Evolutionary conservation across 2,888 invertebrate genomes (phyloP), one percentile per base, ranked within the genome.

Genomic region (Micoletzkya japonica): DNA sequence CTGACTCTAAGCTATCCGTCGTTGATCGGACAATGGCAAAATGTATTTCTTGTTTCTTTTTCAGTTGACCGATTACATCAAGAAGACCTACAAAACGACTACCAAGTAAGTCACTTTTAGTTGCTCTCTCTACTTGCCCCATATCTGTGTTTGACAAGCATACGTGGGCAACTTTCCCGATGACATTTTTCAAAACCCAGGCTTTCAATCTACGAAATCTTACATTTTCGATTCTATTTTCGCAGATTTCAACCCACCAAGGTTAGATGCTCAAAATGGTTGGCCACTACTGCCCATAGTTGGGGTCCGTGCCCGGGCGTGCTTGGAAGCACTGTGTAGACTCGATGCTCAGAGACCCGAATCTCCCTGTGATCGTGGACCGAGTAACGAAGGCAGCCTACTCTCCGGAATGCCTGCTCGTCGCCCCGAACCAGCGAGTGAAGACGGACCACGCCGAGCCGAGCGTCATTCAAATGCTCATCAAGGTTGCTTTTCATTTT

Each of bases 341-440:
- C n/a, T n/a, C n/a, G n/a, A n/a, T 54, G 10, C 24, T 54, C 54
- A 14, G 20, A 10, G 24, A 24, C 26, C 7, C 7, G 10, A 24
- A 20, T 10, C 10, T 10, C 20, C 54, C 54, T 17, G 24, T 54
- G 17, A 24, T 54, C 26, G 7, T 54, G 10, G 17, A 24, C 24
- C 7, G 17, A 7, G 24, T 10, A 24, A 54, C 20, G 54, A 54
- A 54, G 26, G 7, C 26, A 24, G 26, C 26, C 10, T 24, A 20
- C 24, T 10, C 54, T 54, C 17, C 26, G 24, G 26, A 54, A 54
- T 54, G 26, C 24, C 26, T 66, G 14, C 52, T 6, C 17, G 30
- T 66, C 34, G 52, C 54, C 0, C 64, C 64, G 26, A 66, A 66
- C 28, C 64, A 54, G 20, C 36, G 64, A 0, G 64, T 66, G 17